Base-by-base conservation (phyloP, 2,888 invertebrate species). In the Pediacus dermestoides region DNA sequence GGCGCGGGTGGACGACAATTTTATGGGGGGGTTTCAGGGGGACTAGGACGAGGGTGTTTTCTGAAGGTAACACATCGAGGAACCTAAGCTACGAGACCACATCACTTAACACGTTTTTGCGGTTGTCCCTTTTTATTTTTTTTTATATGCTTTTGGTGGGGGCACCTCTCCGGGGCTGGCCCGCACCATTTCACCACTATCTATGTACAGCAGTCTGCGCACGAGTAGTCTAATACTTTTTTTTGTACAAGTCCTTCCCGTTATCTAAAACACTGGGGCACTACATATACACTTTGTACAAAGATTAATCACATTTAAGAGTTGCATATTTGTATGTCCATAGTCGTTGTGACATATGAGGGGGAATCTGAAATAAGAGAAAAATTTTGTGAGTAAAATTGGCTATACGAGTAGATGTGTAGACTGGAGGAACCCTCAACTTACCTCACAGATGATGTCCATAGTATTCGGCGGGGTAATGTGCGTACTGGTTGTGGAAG, bases 401-500 rank as follows among this genome's bases (percentile, higher is more conserved):
- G 25, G 9, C 11, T 14, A 10, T 10, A 9, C 1, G 3, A 34
- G 15, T 13, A 11, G 8, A 10, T 13, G 13, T 22, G n/a, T n/a
- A n/a, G n/a, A n/a, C n/a, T n/a, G n/a, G n/a, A n/a, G n/a, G n/a
- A n/a, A n/a, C n/a, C 10, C 8, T 21, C 2, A 25, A 48, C 61
- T 60, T 57, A 70, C 69, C 68, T 68, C 68, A 91, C 82, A 91
- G 88, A 77, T 90, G 90, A 75, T 91, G 90, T 60, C 90, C 90
- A 73, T 91, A 91, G 78, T 91, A 91, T 75, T 91, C 89, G 61
- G 88, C 88, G 62, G 90, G 84, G 71, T 85, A 90, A 77, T 90
- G 89, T 67, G 85, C 84, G 77, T 91, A 90, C 70, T 90, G 89
- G 76, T 90, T 89, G 78, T 90, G 90, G 81, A 90, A 91, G 75